These are phyloP conservation scores for Heliconius hermathena DNA, from an alignment of 1,140 invertebrate genomes.

Conservation along the genomic window DNA sequence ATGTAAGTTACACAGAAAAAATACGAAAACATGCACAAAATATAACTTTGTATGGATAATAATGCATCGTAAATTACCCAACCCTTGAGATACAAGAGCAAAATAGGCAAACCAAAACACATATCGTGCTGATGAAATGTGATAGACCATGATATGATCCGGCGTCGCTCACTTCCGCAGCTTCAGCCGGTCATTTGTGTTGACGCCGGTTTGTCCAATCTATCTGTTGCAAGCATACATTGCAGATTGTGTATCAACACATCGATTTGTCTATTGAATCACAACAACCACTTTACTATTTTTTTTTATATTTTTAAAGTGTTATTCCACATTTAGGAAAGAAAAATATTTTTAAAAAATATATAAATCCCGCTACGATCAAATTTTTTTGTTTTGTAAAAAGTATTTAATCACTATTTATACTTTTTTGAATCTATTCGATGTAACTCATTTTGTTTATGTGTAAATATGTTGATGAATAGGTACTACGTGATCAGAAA, in stretches of 20 bases:
- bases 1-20: no score
- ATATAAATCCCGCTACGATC: no score
- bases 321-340: no score
- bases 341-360: no score
- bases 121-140: slow-evolving; percentile 20
- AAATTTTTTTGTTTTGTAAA: no score
- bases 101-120: background rate
- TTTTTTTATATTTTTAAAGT: no score
- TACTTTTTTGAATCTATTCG: no score
- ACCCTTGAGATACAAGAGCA: background rate
- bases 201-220: slow-evolving; percentile 42
- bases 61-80: background rate
- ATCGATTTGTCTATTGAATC: background rate
- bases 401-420: no score
- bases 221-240: background rate
- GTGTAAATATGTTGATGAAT: no score
- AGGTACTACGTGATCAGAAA: no score
- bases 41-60: background rate
- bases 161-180: slow-evolving; percentile 70
- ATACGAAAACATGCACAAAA: background rate
- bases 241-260: background rate
- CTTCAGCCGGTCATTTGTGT: slow-evolving; percentile 56
- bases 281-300: background rate
- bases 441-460: no score
- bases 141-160: slow-evolving; percentile 41